Conservation (phyloP, 2,888 invertebrate species). For the Boloria selene region DNA sequence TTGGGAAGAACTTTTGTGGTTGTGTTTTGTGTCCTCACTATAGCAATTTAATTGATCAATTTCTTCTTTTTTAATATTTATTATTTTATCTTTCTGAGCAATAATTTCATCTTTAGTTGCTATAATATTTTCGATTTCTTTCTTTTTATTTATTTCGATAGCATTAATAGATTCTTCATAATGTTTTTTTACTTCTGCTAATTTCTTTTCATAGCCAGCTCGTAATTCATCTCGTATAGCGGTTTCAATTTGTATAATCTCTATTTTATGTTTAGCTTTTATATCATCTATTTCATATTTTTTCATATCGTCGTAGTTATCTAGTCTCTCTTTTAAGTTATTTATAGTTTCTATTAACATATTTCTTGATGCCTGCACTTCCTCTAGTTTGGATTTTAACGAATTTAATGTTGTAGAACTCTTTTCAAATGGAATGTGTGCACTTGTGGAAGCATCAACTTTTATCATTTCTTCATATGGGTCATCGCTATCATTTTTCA, state of each 20-base stretch:
- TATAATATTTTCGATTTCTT: constrained; percentile 48
- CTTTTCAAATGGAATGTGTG: constrained; percentile 45
- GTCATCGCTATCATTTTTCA: constrained; percentile 40
- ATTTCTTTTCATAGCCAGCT: constrained; percentile 53
- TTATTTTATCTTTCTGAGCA: constrained; percentile 53
- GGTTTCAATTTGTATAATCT: constrained; percentile 56
- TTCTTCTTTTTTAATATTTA: constrained; percentile 59
- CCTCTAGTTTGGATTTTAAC: constrained; percentile 58
- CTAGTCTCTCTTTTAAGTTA: constrained; percentile 55
- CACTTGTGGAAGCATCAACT: constrained; percentile 54
- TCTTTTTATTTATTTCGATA: constrained; percentile 46
- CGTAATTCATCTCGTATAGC: constrained; percentile 55
- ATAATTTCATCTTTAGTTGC: constrained; percentile 50
- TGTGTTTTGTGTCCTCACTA: constrained; percentile 58
- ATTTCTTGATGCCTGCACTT: constrained; percentile 58
- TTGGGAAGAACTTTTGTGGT: too few species aligned
- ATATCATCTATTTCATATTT: constrained; percentile 62
- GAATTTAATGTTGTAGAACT: constrained; percentile 54
- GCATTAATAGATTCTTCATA: constrained; percentile 54
- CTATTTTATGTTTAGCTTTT: constrained; percentile 58
- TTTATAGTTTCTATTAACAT: constrained; percentile 55
- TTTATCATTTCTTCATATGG: constrained; percentile 44
- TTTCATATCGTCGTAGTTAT: constrained; percentile 56
- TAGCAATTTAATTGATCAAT: constrained; percentile 52
- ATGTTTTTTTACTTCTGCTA: constrained; percentile 54